Evolutionary conservation across 2,113 vertebrate genomes (phyloP).

Genomic region (Polypterus senegalus): DNA sequence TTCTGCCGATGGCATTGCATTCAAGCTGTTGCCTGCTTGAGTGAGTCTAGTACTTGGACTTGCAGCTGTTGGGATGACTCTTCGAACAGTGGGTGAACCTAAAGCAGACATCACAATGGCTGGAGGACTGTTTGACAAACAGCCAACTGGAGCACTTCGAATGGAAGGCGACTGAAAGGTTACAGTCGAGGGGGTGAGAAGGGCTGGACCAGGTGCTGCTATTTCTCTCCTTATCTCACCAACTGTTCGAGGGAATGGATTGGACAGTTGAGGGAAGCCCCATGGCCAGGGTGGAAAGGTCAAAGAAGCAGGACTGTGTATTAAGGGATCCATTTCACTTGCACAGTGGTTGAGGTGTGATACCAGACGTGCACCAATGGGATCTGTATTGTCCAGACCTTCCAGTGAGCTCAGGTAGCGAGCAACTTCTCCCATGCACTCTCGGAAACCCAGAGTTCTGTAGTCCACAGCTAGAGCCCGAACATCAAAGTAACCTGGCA

Average conservation of each 20-base stretch:
- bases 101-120: not conserved
- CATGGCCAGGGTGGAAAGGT: constrained; percentile 72
- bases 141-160: constrained; percentile 43
- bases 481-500: constrained; percentile 76
- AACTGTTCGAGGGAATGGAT: constrained; percentile 19
- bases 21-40: constrained; percentile 15
- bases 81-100: constrained; percentile 32
- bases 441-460: constrained; percentile 83
- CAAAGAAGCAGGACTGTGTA: constrained; percentile 45
- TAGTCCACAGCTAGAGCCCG: constrained; percentile 80
- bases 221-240: constrained; percentile 46
- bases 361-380: constrained; percentile 74
- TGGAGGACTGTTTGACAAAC: constrained; percentile 35
- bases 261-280: constrained; percentile 60
- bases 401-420: constrained; percentile 77
- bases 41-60: constrained; percentile 35
- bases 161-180: constrained; percentile 50
- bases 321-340: constrained; percentile 73
- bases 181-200: constrained; percentile 46
- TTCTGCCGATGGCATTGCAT: constrained; percentile 41
- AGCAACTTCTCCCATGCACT: constrained; percentile 84
- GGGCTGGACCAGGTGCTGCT: constrained; percentile 35
- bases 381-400: constrained; percentile 62
- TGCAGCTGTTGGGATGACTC: constrained; percentile 31
- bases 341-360: constrained; percentile 83